A percentile compares a stretch with the other conserved stretches of the same genome.
Conservation (phyloP, 1,140 invertebrate genomes). For the Magallana gigas region DNA sequence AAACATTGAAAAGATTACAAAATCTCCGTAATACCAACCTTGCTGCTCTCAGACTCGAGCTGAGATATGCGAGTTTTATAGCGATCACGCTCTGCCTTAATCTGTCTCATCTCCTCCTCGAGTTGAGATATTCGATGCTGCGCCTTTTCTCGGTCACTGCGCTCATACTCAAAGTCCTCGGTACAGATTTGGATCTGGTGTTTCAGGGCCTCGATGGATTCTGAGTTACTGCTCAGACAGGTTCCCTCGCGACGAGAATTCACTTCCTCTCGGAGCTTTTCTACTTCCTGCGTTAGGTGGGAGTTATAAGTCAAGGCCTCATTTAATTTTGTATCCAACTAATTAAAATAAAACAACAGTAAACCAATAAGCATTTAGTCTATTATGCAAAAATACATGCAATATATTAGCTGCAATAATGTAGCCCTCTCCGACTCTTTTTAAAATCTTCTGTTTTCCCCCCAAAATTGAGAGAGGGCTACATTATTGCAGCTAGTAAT, state of each 20-base stretch:
- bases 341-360: background rate
- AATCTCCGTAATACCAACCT: background rate
- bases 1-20: background rate
- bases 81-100: slow-evolving; percentile 59
- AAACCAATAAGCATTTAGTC: background rate
- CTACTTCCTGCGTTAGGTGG: slow-evolving; percentile 48
- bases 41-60: slow-evolving; percentile 11
- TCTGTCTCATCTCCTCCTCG: slow-evolving; percentile 58
- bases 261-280: slow-evolving; percentile 44
- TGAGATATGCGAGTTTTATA: slow-evolving; percentile 15
- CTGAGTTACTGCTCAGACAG: slow-evolving; percentile 50
- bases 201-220: slow-evolving; percentile 70
- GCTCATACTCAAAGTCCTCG: slow-evolving; percentile 75
- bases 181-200: slow-evolving; percentile 76
- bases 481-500: too few species aligned
- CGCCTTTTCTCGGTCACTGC: slow-evolving; percentile 72
- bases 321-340: slow-evolving; percentile 51
- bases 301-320: slow-evolving; percentile 39
- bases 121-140: slow-evolving; percentile 58
- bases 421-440: too few species aligned
- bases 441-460: too few species aligned
- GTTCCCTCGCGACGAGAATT: slow-evolving; percentile 16
- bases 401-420: too few species aligned
- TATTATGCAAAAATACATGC: background rate
- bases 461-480: too few species aligned